A percentile compares a stretch with the other conserved stretches of the same genome.
Conservation (phyloP, 2,888 invertebrate species). For the Philhelius pedissequus region DNA sequence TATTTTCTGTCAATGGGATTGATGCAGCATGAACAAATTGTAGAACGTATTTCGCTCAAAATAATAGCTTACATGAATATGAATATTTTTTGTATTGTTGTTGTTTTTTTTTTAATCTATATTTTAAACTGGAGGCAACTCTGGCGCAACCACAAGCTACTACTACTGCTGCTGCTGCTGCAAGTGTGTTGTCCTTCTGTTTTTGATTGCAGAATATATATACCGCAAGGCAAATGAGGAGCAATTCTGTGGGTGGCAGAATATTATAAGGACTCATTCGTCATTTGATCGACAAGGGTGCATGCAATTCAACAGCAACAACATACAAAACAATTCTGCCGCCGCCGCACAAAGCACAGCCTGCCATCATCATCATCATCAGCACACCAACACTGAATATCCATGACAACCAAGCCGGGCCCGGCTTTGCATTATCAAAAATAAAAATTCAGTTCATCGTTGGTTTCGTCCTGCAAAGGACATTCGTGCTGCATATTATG, state of each 20-base stretch:
- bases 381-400: conserved; percentile 28
- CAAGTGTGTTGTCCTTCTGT: conserved; percentile 29
- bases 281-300: conserved; percentile 68
- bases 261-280: conserved; percentile 33
- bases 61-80: no score
- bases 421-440: conserved; percentile 57
- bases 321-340: conserved; percentile 24
- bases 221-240: conserved; percentile 40
- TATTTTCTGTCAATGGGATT: no score
- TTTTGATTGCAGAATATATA: conserved; percentile 33
- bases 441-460: conserved; percentile 58
- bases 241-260: conserved; percentile 31
- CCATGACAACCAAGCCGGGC: conserved; percentile 49
- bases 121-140: neutral
- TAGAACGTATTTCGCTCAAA: no score
- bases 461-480: conserved; percentile 58
- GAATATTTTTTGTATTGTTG: no score
- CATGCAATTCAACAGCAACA: conserved; percentile 42
- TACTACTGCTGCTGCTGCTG: neutral
- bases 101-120: no score
- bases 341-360: conserved; percentile 14
- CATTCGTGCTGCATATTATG: neutral
- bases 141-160: conserved; percentile 18
- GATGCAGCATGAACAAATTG: no score
- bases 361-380: neutral